Evolutionary conservation across 2,113 vertebrate species (phyloP).

Genomic region (Chrysochloris asiatica): DNA sequence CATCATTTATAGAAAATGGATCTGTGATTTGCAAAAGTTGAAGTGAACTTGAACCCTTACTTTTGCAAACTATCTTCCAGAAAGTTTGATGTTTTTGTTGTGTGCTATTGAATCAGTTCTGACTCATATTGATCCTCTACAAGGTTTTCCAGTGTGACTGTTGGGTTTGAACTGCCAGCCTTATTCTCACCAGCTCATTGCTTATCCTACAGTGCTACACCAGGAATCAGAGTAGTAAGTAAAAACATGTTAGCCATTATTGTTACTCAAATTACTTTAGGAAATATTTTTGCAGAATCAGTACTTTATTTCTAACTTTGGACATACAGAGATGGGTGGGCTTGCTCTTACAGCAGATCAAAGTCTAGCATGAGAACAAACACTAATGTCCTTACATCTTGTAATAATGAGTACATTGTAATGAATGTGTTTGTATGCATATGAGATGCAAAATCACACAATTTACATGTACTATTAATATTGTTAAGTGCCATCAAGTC

Average conservation of each 20-base stretch:
- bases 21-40: neutral
- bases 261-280: neutral
- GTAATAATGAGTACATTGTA: neutral
- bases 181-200: too few relatives aligned
- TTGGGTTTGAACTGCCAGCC: too few relatives aligned
- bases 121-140: too few relatives aligned
- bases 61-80: neutral
- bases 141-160: too few relatives aligned
- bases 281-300: neutral
- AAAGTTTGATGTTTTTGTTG: too few relatives aligned
- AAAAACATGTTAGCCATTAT: neutral
- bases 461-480: too few relatives aligned
- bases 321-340: too few relatives aligned
- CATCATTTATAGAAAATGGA: conserved; percentile 27
- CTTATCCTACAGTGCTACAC: too few relatives aligned
- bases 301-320: neutral
- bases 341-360: neutral
- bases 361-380: neutral
- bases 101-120: too few relatives aligned
- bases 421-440: neutral
- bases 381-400: neutral
- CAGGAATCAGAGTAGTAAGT: neutral
- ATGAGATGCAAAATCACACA: neutral
- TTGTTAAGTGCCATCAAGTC: too few relatives aligned
- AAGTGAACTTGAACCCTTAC: neutral